Conservation (phyloP, 2,888 invertebrate species). For the Acronicta aceris region DNA sequence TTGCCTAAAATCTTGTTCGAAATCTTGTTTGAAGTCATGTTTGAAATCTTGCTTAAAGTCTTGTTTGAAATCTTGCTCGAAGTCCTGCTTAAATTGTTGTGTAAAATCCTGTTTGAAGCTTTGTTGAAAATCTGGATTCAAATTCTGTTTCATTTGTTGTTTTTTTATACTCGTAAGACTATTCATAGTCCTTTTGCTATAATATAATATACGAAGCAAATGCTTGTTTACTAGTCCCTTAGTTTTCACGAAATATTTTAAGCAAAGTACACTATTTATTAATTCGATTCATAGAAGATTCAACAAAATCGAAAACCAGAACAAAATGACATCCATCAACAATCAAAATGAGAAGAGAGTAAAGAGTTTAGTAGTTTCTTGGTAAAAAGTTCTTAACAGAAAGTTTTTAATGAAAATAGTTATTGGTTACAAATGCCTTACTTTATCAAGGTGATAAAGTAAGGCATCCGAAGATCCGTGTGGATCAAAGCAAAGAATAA, state of each 20-base stretch:
- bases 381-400: background rate
- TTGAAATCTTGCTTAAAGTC: conserved; percentile 12
- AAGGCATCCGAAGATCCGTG: too few relatives aligned
- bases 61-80: conserved; percentile 27
- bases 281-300: background rate
- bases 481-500: too few relatives aligned
- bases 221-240: background rate
- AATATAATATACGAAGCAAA: background rate
- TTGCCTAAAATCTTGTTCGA: conserved; percentile 6
- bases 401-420: too few relatives aligned
- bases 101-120: conserved; percentile 7
- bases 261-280: background rate
- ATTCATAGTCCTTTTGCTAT: conserved; percentile 15
- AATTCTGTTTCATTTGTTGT: conserved; percentile 12
- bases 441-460: too few relatives aligned
- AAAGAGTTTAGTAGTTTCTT: background rate
- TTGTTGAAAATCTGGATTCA: conserved; percentile 7
- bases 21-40: conserved; percentile 6
- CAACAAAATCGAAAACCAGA: background rate
- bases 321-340: background rate
- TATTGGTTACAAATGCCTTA: too few relatives aligned
- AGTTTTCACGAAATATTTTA: background rate
- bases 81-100: conserved; percentile 28
- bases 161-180: conserved; percentile 27
- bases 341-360: background rate